Evolutionary conservation across 1,140 invertebrate species (phyloP).

Genomic region (Nomia melanderi): DNA sequence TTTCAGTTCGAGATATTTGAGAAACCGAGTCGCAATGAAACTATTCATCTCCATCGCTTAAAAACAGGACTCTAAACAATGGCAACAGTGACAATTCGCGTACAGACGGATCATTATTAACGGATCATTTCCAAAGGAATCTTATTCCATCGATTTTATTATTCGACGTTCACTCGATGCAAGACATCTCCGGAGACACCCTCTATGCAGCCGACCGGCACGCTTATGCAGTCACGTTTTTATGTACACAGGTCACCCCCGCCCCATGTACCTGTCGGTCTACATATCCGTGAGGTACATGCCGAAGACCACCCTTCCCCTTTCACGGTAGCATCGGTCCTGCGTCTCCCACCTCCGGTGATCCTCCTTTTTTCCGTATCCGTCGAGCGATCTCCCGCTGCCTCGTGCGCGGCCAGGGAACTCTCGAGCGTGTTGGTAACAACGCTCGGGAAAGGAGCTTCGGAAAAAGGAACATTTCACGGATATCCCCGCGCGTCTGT

Average conservation of each 20-base stretch:
- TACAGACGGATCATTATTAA: too few relatives aligned
- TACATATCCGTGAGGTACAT: constrained; percentile 55
- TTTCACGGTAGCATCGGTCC: constrained; percentile 50
- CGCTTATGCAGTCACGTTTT: constrained; percentile 20
- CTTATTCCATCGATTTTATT: neutral
- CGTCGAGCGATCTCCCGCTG: constrained; percentile 57
- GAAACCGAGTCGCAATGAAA: too few relatives aligned
- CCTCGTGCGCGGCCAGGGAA: constrained; percentile 42
- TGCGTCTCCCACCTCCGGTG: constrained; percentile 20
- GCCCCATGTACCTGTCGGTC: constrained; percentile 51
- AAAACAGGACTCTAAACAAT: too few relatives aligned
- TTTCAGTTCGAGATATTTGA: too few relatives aligned
- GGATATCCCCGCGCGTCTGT: constrained; percentile 38
- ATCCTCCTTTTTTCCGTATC: constrained; percentile 42
- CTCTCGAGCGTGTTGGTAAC: constrained; percentile 61
- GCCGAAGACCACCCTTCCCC: constrained; percentile 60
- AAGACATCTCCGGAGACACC: neutral
- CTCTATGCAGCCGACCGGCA: neutral
- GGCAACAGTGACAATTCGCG: too few relatives aligned
- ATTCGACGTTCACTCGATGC: neutral
- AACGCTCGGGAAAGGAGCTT: constrained; percentile 61
- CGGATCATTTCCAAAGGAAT: too few relatives aligned
- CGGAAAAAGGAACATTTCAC: constrained; percentile 61
- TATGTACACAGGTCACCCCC: neutral
- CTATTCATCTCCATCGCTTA: too few relatives aligned